Evolutionary conservation across 2,113 vertebrate genomes (phyloP).

Genomic region (Mesitornis unicolor): DNA sequence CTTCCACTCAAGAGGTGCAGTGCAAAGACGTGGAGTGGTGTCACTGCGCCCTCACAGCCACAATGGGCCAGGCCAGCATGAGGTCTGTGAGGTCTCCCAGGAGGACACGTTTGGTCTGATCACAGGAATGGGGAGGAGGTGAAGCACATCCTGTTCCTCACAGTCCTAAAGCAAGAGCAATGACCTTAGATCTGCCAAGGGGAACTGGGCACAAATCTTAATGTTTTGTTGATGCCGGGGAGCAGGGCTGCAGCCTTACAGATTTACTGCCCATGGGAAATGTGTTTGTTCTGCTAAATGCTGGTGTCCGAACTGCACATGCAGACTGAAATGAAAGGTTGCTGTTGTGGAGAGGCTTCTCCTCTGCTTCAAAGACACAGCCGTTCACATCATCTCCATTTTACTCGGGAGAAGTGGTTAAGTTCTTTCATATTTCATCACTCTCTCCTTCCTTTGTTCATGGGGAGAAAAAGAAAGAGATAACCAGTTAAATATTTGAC

Average conservation of each 20-base stretch:
- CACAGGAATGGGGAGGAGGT: not conserved
- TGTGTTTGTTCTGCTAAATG: not conserved
- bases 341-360: not conserved
- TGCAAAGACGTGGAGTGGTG: not conserved
- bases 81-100: not conserved
- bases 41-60: not conserved
- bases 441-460: not conserved
- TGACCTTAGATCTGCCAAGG: not conserved
- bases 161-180: not conserved
- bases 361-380: not conserved
- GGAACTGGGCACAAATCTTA: not conserved
- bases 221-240: not conserved
- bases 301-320: not conserved
- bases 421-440: not conserved
- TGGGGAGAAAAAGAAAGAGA: not conserved
- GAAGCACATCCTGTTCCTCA: rapidly evolving
- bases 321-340: not conserved
- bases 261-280: not conserved
- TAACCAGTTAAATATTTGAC: not conserved
- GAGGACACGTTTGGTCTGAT: not conserved
- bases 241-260: rapidly evolving
- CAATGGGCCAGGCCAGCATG: not conserved
- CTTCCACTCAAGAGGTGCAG: not conserved
- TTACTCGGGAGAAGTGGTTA: not conserved
- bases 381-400: not conserved